Evolutionary conservation across 2,113 vertebrate genomes (phyloP).

Genomic region (Cercocebus atys): DNA sequence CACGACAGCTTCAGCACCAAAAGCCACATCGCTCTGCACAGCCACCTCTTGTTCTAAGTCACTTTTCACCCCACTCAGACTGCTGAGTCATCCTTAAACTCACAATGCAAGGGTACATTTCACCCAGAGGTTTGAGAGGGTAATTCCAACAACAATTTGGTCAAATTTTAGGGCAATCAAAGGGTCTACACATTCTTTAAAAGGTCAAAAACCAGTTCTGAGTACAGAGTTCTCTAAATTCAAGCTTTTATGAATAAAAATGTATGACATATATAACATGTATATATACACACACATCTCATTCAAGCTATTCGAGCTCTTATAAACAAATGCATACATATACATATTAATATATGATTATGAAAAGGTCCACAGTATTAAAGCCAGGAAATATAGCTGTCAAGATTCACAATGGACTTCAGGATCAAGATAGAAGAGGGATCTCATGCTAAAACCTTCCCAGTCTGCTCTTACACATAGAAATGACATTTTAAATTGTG

Average conservation of each 20-base stretch:
- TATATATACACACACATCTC: not conserved
- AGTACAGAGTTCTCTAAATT: not conserved
- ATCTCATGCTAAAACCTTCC: conserved; percentile 1
- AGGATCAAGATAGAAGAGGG: not conserved
- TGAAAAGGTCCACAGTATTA: not conserved
- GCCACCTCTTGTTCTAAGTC: not conserved
- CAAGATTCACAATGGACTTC: conserved; percentile 19
- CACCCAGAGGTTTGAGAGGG: not conserved
- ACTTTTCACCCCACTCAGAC: not conserved
- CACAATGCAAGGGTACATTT: too few relatives aligned
- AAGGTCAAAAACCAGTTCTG: not conserved
- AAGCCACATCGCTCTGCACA: not conserved
- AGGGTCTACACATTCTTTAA: not conserved
- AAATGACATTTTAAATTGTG: conserved; percentile 16
- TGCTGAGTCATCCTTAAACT: not conserved
- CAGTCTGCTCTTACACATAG: not conserved
- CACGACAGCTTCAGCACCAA: not conserved
- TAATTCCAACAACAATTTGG: not conserved
- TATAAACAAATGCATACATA: not conserved
- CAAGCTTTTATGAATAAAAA: not conserved
- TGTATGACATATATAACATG: not conserved
- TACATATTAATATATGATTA: not conserved
- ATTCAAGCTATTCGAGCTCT: not conserved
- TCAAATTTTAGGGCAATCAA: not conserved
- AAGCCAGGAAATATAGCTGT: conserved; percentile 38